phyloP scores from a whole-genome alignment of 1,140 invertebrate species.

The Gryllus bimaculatus region DNA sequence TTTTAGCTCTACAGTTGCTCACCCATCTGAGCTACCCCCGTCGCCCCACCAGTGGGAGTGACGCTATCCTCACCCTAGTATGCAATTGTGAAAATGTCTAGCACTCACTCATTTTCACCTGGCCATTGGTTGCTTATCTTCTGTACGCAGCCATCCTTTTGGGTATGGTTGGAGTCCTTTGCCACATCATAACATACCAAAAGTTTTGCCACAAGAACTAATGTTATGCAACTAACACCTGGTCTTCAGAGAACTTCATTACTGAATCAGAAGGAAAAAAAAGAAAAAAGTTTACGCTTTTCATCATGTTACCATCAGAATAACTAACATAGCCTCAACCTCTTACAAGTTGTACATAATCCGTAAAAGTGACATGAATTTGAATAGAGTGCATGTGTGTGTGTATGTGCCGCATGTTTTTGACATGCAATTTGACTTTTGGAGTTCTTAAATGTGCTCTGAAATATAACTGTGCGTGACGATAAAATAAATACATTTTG shows the following conservation, averaged over 20 bases:
- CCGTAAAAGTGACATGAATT: neutral
- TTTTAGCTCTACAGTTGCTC: slow-evolving; percentile 92
- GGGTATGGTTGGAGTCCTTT: neutral
- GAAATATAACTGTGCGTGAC: too few species aligned
- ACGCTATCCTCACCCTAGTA: slow-evolving; percentile 28
- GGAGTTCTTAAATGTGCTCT: neutral
- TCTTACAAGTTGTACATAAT: neutral
- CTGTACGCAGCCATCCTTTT: neutral
- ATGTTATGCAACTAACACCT: slow-evolving; percentile 1
- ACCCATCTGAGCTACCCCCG: slow-evolving; percentile 92
- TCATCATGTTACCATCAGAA: neutral
- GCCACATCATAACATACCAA: neutral
- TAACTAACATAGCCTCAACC: slow-evolving; percentile 1
- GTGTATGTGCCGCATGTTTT: neutral
- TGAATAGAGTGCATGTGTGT: neutral
- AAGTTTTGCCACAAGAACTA: neutral
- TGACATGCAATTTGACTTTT: neutral
- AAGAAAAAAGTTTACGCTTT: slow-evolving; percentile 1
- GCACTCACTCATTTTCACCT: slow-evolving; percentile 2
- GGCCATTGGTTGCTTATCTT: neutral
- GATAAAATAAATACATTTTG: neutral
- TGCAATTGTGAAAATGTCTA: slow-evolving; percentile 21
- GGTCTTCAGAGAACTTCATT: neutral
- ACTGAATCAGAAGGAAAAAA: neutral
- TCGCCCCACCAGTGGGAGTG: slow-evolving; percentile 96